Evolutionary conservation across 2,888 invertebrate genomes (phyloP), one percentile per base, ranked within the genome.

Genomic region (Nowickia ferox): DNA sequence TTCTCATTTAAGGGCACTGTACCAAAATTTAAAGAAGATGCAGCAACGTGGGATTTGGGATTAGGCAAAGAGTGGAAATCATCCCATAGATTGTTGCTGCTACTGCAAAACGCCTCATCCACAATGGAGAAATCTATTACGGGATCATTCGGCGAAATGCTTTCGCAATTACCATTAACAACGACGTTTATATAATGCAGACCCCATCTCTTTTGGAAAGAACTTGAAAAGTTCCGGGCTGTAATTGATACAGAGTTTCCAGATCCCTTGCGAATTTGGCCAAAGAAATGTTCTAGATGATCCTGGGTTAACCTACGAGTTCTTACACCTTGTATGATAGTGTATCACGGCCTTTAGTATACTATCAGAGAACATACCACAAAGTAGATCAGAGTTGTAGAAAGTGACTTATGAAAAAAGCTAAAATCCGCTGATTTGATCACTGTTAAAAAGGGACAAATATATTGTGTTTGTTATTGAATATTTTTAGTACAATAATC

Each of bases 181-280:
- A 77, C 68, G 42, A 79, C 44, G 15, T 59, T 68, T 17, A 68
- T 38, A 5, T 84, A 84, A 17, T 63, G 48, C 0, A 80, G 19
- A 3, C 79, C 71, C 71, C 76, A 76, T 22, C 57, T 51, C 48
- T 80, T 84, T 22, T 66, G 66, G 30, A 84, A 84, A 1, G 42
- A 75, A 17, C 63, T 59, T 2, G 63, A 71, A 48, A 80, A 80
- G 44, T 68, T 75, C 9, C 38, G 46, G 44, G 75, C 30, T 3
- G 69, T 76, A 19, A 76, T 69, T 13, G 55, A 42, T 10, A 55
- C 55, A 9, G 3, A 51, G 17, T 65, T 59, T 8, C 75, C 69
- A 19, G 48, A 63, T 5, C 77, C 77, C 42, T 57, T 66, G 44
- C 66, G n/a, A 9, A 66, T 66, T 68, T 57, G 57, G 0, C 76